Conservation (phyloP, 2,888 invertebrate genomes). For the Pediacus dermestoides region DNA sequence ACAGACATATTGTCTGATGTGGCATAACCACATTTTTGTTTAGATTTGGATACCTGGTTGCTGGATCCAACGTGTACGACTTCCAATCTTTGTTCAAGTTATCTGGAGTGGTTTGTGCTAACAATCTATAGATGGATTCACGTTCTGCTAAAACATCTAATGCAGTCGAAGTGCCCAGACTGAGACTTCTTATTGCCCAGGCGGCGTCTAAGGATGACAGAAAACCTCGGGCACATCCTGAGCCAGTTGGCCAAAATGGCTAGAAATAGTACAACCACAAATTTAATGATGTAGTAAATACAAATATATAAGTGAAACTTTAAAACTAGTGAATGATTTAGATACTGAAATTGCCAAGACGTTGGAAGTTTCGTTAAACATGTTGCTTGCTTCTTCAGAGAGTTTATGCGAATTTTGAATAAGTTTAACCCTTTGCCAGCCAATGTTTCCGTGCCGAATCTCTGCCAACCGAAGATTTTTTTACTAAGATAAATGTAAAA, state of each 20-base stretch:
- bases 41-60: slow-evolving; percentile 81
- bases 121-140: slow-evolving; percentile 69
- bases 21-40: slow-evolving; percentile 72
- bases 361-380: too few relatives aligned
- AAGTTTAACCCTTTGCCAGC: too few relatives aligned
- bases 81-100: slow-evolving; percentile 88
- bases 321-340: too few relatives aligned
- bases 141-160: slow-evolving; percentile 88
- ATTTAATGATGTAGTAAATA: too few relatives aligned
- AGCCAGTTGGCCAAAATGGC: slow-evolving; percentile 99
- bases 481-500: too few relatives aligned
- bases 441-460: too few relatives aligned
- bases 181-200: slow-evolving; percentile 89
- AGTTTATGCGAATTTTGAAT: too few relatives aligned
- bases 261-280: too few relatives aligned
- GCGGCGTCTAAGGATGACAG: slow-evolving; percentile 93
- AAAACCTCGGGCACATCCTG: slow-evolving; percentile 96
- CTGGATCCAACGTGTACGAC: slow-evolving; percentile 82
- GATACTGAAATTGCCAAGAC: too few relatives aligned
- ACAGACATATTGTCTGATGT: slow-evolving; percentile 69
- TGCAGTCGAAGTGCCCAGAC: slow-evolving; percentile 64
- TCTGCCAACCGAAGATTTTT: too few relatives aligned
- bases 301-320: too few relatives aligned
- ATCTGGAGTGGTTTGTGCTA: slow-evolving; percentile 95
- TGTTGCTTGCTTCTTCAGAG: too few relatives aligned